phyloP scores from a whole-genome alignment of 1,140 invertebrate genomes.

The Drosophila nigromelanica region DNA sequence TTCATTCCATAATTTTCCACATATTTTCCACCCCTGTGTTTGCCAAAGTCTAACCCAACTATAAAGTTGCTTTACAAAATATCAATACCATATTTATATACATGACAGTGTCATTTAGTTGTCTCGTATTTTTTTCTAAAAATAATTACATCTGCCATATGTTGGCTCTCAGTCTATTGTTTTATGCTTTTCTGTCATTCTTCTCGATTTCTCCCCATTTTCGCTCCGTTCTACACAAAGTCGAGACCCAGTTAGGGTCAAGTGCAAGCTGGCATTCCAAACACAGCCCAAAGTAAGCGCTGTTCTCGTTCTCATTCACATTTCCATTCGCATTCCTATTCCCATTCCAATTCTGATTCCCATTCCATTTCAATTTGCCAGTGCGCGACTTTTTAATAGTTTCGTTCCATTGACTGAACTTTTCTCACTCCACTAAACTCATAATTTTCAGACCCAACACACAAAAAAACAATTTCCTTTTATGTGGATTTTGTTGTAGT shows the following conservation, averaged over 20 bases:
- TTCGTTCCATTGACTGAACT: constrained; percentile 67
- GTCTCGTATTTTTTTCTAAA: constrained; percentile 1
- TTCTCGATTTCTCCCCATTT: constrained; percentile 3
- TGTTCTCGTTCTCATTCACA: constrained; percentile 41
- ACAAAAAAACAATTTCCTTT: constrained; percentile 70
- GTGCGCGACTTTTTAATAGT: constrained; percentile 32
- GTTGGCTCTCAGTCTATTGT: constrained; percentile 14
- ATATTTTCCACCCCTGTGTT: background rate
- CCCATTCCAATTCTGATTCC: constrained; percentile 10
- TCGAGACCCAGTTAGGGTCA: constrained; percentile 37
- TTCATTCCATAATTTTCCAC: background rate
- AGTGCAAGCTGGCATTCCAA: constrained; percentile 27
- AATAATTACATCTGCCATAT: constrained; percentile 17
- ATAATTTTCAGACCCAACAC: constrained; percentile 26
- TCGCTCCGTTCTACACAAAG: background rate
- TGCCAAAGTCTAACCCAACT: background rate
- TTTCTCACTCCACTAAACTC: constrained; percentile 9
- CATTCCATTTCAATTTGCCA: constrained; percentile 44
- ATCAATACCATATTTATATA: background rate
- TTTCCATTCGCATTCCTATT: background rate
- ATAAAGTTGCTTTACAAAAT: background rate
- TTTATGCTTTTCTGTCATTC: constrained; percentile 2
- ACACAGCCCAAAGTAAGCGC: constrained; percentile 42
- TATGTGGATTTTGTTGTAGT: constrained; percentile 44
- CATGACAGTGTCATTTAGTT: background rate